Conservation (phyloP, 2,113 vertebrate genomes). For the Blennius ocellaris region DNA sequence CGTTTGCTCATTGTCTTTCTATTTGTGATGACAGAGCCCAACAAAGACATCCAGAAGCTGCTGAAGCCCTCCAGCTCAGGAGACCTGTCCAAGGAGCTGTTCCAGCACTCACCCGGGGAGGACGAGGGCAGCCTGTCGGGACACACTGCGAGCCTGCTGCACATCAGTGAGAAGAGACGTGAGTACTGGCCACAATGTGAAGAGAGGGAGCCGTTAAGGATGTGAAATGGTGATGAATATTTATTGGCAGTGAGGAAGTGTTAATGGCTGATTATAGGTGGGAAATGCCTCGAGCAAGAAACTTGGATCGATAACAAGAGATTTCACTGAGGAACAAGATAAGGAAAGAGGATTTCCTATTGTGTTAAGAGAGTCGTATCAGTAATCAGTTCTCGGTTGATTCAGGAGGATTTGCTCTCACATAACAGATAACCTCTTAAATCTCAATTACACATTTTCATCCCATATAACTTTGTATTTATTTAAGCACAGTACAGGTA, state of each 20-base stretch:
- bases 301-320: constrained; percentile 12
- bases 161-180: constrained; percentile 94
- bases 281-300: constrained; percentile 6
- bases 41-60: constrained; percentile 84
- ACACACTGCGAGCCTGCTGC: constrained; percentile 89
- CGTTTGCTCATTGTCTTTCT: constrained; percentile 2
- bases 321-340: neutral
- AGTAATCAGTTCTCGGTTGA: too few species aligned
- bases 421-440: too few species aligned
- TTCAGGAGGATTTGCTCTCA: too few species aligned
- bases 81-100: constrained; percentile 82
- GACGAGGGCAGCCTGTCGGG: constrained; percentile 85
- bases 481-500: too few species aligned
- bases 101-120: constrained; percentile 79
- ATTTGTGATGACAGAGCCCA: constrained; percentile 79
- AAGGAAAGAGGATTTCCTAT: neutral
- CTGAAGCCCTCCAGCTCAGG: constrained; percentile 84
- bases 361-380: too few species aligned
- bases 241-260: constrained; percentile 11
- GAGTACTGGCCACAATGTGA: constrained; percentile 75
- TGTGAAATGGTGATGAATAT: constrained; percentile 22
- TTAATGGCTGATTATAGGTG: constrained; percentile 12
- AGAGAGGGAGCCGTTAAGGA: neutral
- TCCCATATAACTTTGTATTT: neutral
- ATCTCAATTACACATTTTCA: too few species aligned